These are phyloP conservation scores for Vidua chalybeata DNA, from an alignment of 2,113 vertebrate genomes.

Conservation along the genomic window DNA sequence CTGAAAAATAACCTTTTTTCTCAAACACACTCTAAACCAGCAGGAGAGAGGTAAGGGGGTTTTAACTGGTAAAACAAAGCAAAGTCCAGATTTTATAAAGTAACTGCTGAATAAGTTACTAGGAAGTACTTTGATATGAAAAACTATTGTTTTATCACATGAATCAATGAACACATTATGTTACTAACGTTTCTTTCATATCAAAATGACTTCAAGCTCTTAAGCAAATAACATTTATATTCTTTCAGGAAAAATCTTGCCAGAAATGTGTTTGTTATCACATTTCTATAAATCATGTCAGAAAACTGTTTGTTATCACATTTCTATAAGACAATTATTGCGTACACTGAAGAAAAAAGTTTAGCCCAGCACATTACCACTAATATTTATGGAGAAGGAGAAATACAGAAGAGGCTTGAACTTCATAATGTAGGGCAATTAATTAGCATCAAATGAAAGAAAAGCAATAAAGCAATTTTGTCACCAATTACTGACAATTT, in stretches of 20 bases:
- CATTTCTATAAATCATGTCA: neutral
- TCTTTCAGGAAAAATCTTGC: neutral
- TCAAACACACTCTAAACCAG: neutral
- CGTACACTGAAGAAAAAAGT: slow-evolving; percentile 22
- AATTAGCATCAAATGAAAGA: slow-evolving; percentile 74
- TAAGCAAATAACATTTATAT: neutral
- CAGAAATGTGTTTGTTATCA: neutral
- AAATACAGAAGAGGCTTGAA: slow-evolving; percentile 38
- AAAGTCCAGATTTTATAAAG: neutral
- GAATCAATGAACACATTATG: neutral
- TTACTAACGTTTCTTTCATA: neutral
- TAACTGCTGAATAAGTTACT: neutral
- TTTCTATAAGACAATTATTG: neutral
- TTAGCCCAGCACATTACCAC: slow-evolving; percentile 12
- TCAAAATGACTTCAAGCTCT: neutral
- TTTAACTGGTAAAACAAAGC: neutral
- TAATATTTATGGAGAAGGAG: slow-evolving; percentile 36
- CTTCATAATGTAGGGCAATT: slow-evolving; percentile 60
- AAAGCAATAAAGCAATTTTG: slow-evolving; percentile 79
- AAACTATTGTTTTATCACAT: neutral
- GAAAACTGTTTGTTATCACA: neutral
- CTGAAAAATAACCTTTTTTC: neutral
- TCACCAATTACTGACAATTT: slow-evolving; percentile 79
- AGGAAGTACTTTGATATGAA: neutral
- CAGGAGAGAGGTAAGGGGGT: neutral